A percentile compares a stretch with the other conserved stretches of the same genome.
phyloP scores from a whole-genome alignment of 1,140 invertebrate genomes.

The Panagrolaimus sp. region DNA sequence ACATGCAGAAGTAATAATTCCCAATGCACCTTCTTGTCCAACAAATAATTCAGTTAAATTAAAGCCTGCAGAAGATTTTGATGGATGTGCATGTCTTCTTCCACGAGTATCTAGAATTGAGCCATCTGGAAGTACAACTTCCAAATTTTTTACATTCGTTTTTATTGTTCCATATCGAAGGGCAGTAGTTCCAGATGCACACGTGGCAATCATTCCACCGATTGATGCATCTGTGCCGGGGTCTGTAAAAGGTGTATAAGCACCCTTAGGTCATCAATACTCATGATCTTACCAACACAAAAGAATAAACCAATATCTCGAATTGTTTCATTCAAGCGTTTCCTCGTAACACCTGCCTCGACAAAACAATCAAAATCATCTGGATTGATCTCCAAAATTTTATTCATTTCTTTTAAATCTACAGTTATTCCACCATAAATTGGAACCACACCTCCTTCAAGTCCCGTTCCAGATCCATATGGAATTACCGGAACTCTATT shows the following conservation, averaged over 20 bases:
- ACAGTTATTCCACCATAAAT: constrained; percentile 27
- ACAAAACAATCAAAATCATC: constrained; percentile 65
- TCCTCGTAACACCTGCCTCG: constrained; percentile 63
- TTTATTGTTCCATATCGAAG: constrained; percentile 65
- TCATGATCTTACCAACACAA: constrained; percentile 61
- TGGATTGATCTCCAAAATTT: constrained; percentile 61
- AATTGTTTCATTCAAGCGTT: constrained; percentile 61
- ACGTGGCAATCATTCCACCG: constrained; percentile 65
- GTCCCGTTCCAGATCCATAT: constrained; percentile 64
- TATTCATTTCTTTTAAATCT: constrained; percentile 15
- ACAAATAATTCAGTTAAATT: constrained; percentile 65
- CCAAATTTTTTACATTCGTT: constrained; percentile 64
- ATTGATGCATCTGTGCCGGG: constrained; percentile 65
- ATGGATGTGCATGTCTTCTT: constrained; percentile 60
- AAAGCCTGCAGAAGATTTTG: constrained; percentile 64
- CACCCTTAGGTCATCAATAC: not conserved
- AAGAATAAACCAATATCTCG: constrained; percentile 64
- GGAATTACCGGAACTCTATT: constrained; percentile 62
- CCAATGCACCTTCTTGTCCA: constrained; percentile 65
- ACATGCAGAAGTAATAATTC: constrained; percentile 64
- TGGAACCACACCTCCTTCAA: constrained; percentile 62
- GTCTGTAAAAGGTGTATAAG: constrained; percentile 58
- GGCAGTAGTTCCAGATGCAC: constrained; percentile 65
- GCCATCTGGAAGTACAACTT: constrained; percentile 64
- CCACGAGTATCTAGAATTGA: constrained; percentile 63